Conservation (phyloP, 2,888 invertebrate species). For the Panopea generosa region DNA sequence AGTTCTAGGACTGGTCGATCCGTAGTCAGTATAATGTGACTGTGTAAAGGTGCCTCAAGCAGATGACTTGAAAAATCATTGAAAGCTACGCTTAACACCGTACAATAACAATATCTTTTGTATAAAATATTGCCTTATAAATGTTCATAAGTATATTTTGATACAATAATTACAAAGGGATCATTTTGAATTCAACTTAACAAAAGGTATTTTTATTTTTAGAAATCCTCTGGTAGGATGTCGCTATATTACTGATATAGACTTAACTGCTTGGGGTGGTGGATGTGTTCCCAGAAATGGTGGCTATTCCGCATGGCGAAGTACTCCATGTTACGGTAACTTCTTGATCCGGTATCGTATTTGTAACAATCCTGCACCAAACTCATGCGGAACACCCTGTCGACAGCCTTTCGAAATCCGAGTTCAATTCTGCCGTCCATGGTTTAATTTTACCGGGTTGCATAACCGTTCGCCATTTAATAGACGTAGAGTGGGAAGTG, state of each 20-base stretch:
- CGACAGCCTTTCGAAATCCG: conserved; percentile 13
- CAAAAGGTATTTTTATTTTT: too few relatives aligned
- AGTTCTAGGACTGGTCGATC: too few relatives aligned
- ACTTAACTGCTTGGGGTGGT: conserved; percentile 32
- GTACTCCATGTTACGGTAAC: conserved; percentile 28
- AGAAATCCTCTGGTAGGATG: conserved; percentile 45
- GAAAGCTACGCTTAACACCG: too few relatives aligned
- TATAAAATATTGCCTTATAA: too few relatives aligned
- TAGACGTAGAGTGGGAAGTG: too few relatives aligned
- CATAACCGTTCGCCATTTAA: not conserved
- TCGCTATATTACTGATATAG: conserved; percentile 27
- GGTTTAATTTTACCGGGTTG: not conserved
- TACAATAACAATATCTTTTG: too few relatives aligned
- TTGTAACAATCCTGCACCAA: conserved; percentile 41
- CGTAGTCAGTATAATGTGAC: too few relatives aligned
- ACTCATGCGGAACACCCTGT: conserved; percentile 46
- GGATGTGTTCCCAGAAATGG: conserved; percentile 32
- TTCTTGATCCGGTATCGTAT: conserved; percentile 19
- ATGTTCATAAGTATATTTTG: too few relatives aligned
- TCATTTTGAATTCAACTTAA: too few relatives aligned
- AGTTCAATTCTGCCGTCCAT: conserved; percentile 16
- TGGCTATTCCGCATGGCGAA: conserved; percentile 45
- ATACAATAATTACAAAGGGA: too few relatives aligned
- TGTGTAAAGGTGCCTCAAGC: too few relatives aligned
- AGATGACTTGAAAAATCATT: too few relatives aligned